Evolutionary conservation across 2,888 invertebrate species (phyloP), one percentile per base, ranked within the genome.

Genomic region (Tenthredo livida): DNA sequence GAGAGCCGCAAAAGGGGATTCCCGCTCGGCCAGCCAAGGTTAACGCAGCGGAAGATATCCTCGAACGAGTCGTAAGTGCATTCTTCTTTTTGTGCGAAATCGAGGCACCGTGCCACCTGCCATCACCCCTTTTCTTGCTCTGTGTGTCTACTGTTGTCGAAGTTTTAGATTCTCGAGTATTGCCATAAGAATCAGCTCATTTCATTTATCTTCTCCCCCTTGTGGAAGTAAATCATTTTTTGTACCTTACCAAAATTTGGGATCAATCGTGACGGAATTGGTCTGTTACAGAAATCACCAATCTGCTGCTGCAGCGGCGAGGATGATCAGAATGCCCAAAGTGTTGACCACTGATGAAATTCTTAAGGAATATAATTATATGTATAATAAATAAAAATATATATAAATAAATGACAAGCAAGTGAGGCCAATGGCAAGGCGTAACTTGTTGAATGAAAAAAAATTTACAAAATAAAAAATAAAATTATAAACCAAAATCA

Each of bases 1-100:
- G 95, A 87, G 94, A 95, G 85, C 96, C 97, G 47, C 92, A 94
- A 87, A 95, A 95, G 90, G 96, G 96, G 88, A 96, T 97, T 89
- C 96, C 96, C 86, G 94, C 95, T 87, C 94, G 96, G 90, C 94
- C 95, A 73, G 94, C 95, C 86, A 95, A 95, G 90, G 95, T 96
- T 65, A 93, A 96, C 84, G 95, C 97, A 21, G 97, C 96, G 88
- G 95, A 96, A 88, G 97, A 97, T 86, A 92, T 93, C 86, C 89
- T 92, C 87, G 92, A 93, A 87, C 91, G 93, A 90, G 91, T 90
- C 89, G 93, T 93, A 86, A 88, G 91, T 89, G 67, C 73, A 85
- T 86, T 78, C 21, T 25, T 47, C 29, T 47, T 25, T 47, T 77
- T 54, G 2, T 54, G 33, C 50, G 33, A 21, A 65, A 83, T 25